A percentile compares a stretch with the other conserved stretches of the same genome.
phyloP scores from a whole-genome alignment of 2,113 vertebrate species.

The Microcebus ravelobensis region DNA sequence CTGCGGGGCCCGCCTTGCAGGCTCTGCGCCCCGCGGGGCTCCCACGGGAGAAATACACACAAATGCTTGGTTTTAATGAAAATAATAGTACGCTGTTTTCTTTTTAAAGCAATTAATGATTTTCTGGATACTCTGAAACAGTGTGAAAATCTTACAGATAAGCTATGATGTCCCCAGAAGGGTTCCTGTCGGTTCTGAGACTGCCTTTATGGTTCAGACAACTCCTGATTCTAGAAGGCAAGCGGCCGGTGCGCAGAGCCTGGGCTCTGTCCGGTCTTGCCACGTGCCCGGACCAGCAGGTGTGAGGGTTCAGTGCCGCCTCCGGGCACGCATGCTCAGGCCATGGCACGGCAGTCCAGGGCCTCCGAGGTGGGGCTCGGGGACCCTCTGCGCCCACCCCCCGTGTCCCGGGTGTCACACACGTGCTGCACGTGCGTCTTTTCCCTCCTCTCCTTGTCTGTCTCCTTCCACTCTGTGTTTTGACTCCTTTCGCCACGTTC shows the following conservation, averaged over 20 bases:
- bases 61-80: neutral
- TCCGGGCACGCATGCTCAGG: neutral
- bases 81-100: neutral
- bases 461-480: neutral
- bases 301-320: neutral
- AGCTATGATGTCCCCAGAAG: neutral
- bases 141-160: neutral
- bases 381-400: neutral
- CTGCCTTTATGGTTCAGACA: neutral
- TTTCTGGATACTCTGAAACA: neutral
- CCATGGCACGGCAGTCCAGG: accelerated
- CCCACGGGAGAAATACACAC: neutral
- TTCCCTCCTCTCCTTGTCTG: too few species aligned
- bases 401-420: neutral
- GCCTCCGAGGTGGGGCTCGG: neutral
- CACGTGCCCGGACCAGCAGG: neutral
- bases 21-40: neutral
- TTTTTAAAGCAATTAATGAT: neutral
- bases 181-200: neutral
- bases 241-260: neutral
- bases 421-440: neutral
- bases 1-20: too few species aligned
- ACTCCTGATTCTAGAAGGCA: neutral
- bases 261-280: neutral
- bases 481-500: neutral